A percentile compares a stretch with the other conserved stretches of the same genome.
Evolutionary conservation across 1,140 invertebrate genomes (phyloP).

Genomic region (Caerostris darwini): DNA sequence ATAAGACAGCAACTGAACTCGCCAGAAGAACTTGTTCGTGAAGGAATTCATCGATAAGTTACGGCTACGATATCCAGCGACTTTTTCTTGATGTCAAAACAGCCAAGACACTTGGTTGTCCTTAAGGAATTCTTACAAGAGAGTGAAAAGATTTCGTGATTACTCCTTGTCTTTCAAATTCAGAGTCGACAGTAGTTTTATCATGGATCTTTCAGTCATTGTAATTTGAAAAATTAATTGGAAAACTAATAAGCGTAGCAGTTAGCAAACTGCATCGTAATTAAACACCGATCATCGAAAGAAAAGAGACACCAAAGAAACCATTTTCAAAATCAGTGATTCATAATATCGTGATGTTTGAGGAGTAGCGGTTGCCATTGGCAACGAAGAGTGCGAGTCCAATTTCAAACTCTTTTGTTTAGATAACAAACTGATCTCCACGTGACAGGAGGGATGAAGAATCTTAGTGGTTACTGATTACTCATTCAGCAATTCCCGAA

Average conservation of each 20-base stretch:
- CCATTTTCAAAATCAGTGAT: slow-evolving; percentile 21
- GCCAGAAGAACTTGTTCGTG: neutral
- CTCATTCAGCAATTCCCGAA: slow-evolving; percentile 1
- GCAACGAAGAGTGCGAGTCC: neutral
- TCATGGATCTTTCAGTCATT: neutral
- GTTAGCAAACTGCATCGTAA: neutral
- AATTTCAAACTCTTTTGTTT: neutral
- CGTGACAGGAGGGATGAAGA: neutral
- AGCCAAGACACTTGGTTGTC: neutral
- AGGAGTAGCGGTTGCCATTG: neutral
- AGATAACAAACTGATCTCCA: neutral
- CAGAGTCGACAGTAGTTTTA: neutral
- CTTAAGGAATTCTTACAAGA: neutral
- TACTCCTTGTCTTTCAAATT: neutral
- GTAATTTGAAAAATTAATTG: neutral
- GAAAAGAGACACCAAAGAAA: slow-evolving; percentile 26
- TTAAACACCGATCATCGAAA: slow-evolving; percentile 1
- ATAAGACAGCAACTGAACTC: neutral
- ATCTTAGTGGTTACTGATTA: neutral
- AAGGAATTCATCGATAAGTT: neutral
- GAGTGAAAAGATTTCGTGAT: neutral
- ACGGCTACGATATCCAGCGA: neutral
- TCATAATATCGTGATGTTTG: slow-evolving; percentile 28
- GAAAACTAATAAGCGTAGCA: slow-evolving; percentile 5
- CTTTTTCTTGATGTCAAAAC: neutral